A percentile compares a stretch with the other conserved stretches of the same genome.
phyloP scores from a whole-genome alignment of 2,113 vertebrate genomes.

The Corythaixoides concolor region DNA sequence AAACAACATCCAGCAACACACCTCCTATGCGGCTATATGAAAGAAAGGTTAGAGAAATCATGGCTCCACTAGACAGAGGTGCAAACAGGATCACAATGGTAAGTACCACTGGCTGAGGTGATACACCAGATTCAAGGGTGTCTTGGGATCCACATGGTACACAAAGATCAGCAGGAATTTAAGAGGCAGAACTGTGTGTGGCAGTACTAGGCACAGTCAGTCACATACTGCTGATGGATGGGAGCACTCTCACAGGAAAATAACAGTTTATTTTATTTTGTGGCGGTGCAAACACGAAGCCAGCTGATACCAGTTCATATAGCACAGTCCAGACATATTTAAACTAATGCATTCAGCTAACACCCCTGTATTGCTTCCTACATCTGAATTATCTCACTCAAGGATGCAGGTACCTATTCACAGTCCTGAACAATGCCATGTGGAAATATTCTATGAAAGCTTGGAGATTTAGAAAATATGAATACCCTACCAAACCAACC shows the following conservation, averaged over 20 bases:
- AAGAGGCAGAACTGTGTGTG: background rate
- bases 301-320: background rate
- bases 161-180: background rate
- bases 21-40: background rate
- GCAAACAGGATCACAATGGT: background rate
- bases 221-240: background rate
- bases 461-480: background rate
- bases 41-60: background rate
- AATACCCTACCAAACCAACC: background rate
- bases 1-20: background rate
- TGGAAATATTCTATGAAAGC: background rate
- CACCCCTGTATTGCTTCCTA: background rate
- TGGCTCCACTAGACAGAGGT: background rate
- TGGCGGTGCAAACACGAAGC: background rate
- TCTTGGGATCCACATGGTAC: too few species aligned
- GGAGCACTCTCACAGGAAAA: background rate
- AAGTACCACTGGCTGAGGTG: background rate
- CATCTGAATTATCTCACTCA: background rate
- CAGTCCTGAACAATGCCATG: background rate
- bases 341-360: background rate
- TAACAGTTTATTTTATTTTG: background rate
- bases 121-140: background rate
- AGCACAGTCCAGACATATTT: background rate
- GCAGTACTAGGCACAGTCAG: background rate
- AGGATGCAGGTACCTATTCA: background rate